Evolutionary conservation across 2,888 invertebrate species (phyloP).

Genomic region (Tholera decimalis): DNA sequence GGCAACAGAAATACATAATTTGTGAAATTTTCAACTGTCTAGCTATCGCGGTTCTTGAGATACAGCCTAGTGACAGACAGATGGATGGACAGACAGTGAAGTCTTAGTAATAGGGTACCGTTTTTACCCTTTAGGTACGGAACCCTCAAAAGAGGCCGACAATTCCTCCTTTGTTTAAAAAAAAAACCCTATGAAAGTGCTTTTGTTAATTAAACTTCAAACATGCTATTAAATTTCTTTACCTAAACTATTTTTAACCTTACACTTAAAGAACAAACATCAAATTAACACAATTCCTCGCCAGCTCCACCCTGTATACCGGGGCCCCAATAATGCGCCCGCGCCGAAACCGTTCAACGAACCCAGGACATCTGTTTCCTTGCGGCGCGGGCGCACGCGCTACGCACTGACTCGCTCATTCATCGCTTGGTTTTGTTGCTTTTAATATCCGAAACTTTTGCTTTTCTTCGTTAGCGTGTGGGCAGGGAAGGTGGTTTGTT

Average conservation of each 20-base stretch:
- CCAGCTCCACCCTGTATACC: slow-evolving; percentile 73
- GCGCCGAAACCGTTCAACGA: slow-evolving; percentile 84
- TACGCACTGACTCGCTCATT: slow-evolving; percentile 74
- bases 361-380: slow-evolving; percentile 83
- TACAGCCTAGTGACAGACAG: no score
- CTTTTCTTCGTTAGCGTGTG: slow-evolving; percentile 22
- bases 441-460: slow-evolving; percentile 59
- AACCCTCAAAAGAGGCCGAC: no score
- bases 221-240: background rate
- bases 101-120: no score
- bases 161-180: no score
- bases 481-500: background rate
- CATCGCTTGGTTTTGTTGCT: slow-evolving; percentile 70
- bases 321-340: slow-evolving; percentile 65
- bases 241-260: background rate
- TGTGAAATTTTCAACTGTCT: no score
- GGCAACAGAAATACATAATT: no score
- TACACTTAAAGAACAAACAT: background rate
- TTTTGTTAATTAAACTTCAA: no score
- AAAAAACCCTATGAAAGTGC: no score
- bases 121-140: no score
- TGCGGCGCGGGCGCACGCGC: slow-evolving; percentile 56
- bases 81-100: no score
- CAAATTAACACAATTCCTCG: slow-evolving; percentile 18
- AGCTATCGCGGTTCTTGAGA: no score